These are phyloP conservation scores for Megamerina dolium DNA, from an alignment of 2,888 invertebrate species.

Conservation along the genomic window DNA sequence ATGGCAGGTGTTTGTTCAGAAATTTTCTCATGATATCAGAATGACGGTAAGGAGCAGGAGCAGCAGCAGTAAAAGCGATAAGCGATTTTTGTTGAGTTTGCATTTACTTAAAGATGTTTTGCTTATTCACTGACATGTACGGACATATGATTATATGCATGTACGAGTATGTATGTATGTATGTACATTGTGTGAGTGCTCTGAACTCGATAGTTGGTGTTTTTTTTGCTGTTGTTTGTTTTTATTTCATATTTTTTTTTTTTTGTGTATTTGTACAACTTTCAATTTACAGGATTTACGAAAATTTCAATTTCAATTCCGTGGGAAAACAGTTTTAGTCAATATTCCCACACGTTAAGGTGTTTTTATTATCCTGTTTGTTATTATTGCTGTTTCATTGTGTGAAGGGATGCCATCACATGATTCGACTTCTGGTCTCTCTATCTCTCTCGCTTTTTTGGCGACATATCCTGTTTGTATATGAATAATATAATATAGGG, in stretches of 20 bases:
- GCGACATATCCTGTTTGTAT: too few relatives aligned
- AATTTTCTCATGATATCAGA: constrained; percentile 41
- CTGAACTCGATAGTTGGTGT: neutral
- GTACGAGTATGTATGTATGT: constrained; percentile 1
- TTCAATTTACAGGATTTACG: constrained; percentile 21
- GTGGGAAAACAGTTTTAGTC: constrained; percentile 37
- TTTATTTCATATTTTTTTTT: constrained; percentile 5
- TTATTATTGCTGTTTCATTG: too few relatives aligned
- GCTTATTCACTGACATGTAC: too few relatives aligned
- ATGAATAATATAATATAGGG: too few relatives aligned
- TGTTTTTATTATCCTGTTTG: constrained; percentile 12
- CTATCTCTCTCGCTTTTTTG: too few relatives aligned
- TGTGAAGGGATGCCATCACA: too few relatives aligned
- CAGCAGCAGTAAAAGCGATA: too few relatives aligned
- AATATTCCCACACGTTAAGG: constrained; percentile 38
- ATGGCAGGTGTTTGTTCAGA: constrained; percentile 47
- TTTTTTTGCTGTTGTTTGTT: constrained; percentile 7
- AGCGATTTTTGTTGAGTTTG: too few relatives aligned
- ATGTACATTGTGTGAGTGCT: neutral
- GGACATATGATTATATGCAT: too few relatives aligned
- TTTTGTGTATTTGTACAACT: constrained; percentile 7
- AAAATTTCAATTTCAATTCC: constrained; percentile 23
- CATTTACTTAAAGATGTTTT: too few relatives aligned
- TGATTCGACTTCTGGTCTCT: too few relatives aligned
- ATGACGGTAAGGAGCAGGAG: too few relatives aligned